Percentiles rank a stretch among this genome's conserved stretches.
Evolutionary conservation across 2,113 vertebrate species (phyloP).

Genomic region (Alexandromys fortis): DNA sequence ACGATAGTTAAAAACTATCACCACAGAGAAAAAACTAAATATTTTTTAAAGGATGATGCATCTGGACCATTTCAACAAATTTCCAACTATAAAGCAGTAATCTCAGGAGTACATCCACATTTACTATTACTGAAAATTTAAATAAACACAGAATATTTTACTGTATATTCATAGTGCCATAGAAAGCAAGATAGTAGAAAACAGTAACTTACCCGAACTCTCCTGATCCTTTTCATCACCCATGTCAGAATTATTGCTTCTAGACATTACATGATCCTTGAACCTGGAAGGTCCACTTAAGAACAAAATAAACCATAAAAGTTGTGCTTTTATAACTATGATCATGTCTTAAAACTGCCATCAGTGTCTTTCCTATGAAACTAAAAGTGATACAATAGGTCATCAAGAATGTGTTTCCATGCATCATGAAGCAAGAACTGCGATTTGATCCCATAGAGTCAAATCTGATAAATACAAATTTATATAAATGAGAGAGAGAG

Average conservation of each 20-base stretch:
- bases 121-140: background rate
- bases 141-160: conserved; percentile 16
- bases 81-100: conserved; percentile 13
- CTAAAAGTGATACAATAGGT: background rate
- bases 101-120: background rate
- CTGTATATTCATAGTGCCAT: background rate
- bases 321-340: conserved; percentile 25
- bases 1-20: background rate
- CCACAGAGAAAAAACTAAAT: background rate
- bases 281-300: conserved; percentile 73
- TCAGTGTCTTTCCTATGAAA: conserved; percentile 44
- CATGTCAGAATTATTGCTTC: conserved; percentile 37
- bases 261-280: conserved; percentile 38
- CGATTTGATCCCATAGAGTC: background rate
- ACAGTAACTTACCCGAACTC: conserved; percentile 66
- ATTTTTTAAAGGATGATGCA: background rate
- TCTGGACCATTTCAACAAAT: background rate
- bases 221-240: conserved; percentile 25
- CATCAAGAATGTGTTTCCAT: conserved; percentile 21
- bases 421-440: conserved; percentile 43
- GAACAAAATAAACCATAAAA: conserved; percentile 30
- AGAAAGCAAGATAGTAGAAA: conserved; percentile 51
- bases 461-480: background rate
- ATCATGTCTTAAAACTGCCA: conserved; percentile 30
- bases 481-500: background rate